A percentile compares a stretch with the other conserved stretches of the same genome.
Conservation (phyloP, 2,113 vertebrate species). For the Protomyctophum bolini region DNA sequence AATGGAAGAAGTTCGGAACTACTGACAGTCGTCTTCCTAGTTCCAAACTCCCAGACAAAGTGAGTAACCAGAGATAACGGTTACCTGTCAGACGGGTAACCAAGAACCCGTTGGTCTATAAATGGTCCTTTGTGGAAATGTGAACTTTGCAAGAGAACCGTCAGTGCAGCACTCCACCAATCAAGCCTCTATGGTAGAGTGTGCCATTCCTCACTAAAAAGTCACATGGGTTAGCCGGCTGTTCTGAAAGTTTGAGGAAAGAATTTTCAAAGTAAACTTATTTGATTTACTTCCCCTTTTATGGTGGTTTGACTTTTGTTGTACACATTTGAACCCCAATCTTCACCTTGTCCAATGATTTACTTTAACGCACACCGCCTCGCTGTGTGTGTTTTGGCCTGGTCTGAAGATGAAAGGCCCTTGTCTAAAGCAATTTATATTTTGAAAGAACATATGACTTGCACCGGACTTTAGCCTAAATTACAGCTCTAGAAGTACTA, state of each 20-base stretch:
- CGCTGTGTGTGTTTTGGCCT: slow-evolving; percentile 2
- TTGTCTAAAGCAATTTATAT: slow-evolving; percentile 3
- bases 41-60: too few species aligned
- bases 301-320: not conserved
- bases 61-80: too few species aligned
- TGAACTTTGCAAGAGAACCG: too few species aligned
- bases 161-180: too few species aligned
- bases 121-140: too few species aligned
- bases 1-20: too few species aligned
- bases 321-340: not conserved
- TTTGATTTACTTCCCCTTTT: not conserved
- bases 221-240: too few species aligned
- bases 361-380: not conserved
- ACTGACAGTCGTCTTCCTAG: too few species aligned
- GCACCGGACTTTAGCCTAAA: not conserved
- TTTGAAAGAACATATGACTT: slow-evolving; percentile 8
- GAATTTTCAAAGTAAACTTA: not conserved
- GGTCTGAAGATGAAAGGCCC: slow-evolving; percentile 26
- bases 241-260: not conserved
- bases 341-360: slow-evolving; percentile 13
- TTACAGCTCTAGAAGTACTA: not conserved
- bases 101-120: too few species aligned
- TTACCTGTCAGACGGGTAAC: too few species aligned
- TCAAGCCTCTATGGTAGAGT: too few species aligned
- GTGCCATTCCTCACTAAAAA: too few species aligned